A percentile compares a stretch with the other conserved stretches of the same genome.
Evolutionary conservation across 1,140 invertebrate genomes (phyloP).

Genomic region (Drosophila hydei): DNA sequence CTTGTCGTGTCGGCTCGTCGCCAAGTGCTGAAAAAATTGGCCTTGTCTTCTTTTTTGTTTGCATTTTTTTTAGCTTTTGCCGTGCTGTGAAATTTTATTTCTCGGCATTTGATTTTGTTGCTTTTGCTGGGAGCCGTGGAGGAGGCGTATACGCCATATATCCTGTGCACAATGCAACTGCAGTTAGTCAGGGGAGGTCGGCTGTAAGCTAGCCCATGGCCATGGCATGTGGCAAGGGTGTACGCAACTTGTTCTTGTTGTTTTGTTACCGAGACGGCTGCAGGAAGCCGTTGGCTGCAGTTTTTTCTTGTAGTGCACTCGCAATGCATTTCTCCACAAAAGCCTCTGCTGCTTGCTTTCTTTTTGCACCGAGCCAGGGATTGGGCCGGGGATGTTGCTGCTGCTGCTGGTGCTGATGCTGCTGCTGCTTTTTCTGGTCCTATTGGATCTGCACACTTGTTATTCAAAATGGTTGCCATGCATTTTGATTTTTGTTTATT

Average conservation of each 20-base stretch:
- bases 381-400: not conserved
- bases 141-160: conserved; percentile 15
- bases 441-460: conserved; percentile 65
- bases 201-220: not conserved
- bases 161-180: conserved; percentile 48
- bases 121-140: conserved; percentile 41
- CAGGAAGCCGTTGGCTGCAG: conserved; percentile 56
- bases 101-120: conserved; percentile 79
- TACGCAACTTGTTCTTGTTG: conserved; percentile 7
- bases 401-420: too few species aligned
- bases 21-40: conserved; percentile 56
- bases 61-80: conserved; percentile 41
- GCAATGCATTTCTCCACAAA: conserved; percentile 70
- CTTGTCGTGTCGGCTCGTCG: conserved; percentile 28
- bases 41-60: conserved; percentile 51
- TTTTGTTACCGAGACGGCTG: conserved; percentile 38
- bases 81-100: conserved; percentile 70
- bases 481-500: conserved; percentile 69
- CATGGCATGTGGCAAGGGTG: not conserved
- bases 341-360: conserved; percentile 38
- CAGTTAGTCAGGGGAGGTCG: conserved; percentile 28
- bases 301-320: conserved; percentile 77
- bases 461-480: conserved; percentile 81
- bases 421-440: conserved; percentile 1
- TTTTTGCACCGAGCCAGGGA: conserved; percentile 46